Evolutionary conservation across 2,797 vertebrate species (phyloP).

Genomic region (Acipenser ruthenus): DNA sequence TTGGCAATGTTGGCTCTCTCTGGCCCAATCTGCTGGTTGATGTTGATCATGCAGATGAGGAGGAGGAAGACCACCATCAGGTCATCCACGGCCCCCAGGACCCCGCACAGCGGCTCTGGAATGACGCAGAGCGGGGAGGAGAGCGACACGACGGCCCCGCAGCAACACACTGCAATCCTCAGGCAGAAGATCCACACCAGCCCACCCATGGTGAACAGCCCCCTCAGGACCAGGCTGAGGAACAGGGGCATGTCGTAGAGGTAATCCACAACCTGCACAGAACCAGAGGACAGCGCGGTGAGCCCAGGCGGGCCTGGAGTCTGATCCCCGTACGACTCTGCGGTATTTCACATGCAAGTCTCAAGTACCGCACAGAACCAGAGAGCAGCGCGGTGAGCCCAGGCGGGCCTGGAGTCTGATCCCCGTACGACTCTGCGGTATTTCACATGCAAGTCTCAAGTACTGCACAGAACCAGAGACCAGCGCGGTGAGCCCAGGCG

Average conservation of each 20-base stretch:
- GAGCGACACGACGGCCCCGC: constrained; percentile 56
- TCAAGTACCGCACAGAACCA: too few species aligned
- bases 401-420: too few species aligned
- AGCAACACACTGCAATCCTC: constrained; percentile 61
- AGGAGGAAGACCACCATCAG: constrained; percentile 66
- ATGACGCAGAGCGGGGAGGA: constrained; percentile 45
- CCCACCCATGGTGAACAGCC: constrained; percentile 57
- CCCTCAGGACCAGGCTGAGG: constrained; percentile 48
- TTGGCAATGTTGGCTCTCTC: constrained; percentile 33
- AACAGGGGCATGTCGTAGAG: constrained; percentile 57
- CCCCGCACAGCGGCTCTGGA: constrained; percentile 53
- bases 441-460: too few species aligned
- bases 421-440: too few species aligned
- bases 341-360: too few species aligned
- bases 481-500: too few species aligned
- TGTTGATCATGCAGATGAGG: constrained; percentile 65
- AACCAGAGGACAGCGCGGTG: too few species aligned
- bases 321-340: too few species aligned
- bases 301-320: too few species aligned
- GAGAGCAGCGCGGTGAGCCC: too few species aligned
- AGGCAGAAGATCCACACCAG: constrained; percentile 68
- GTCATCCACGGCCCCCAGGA: constrained; percentile 62
- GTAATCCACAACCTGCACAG: constrained; percentile 63
- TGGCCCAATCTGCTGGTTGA: constrained; percentile 62
- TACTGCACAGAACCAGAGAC: too few species aligned